Percentiles rank a stretch among this genome's conserved stretches.
These are phyloP conservation scores for Carassius carassius DNA, from an alignment of 2,113 vertebrate species.

Conservation along the genomic window DNA sequence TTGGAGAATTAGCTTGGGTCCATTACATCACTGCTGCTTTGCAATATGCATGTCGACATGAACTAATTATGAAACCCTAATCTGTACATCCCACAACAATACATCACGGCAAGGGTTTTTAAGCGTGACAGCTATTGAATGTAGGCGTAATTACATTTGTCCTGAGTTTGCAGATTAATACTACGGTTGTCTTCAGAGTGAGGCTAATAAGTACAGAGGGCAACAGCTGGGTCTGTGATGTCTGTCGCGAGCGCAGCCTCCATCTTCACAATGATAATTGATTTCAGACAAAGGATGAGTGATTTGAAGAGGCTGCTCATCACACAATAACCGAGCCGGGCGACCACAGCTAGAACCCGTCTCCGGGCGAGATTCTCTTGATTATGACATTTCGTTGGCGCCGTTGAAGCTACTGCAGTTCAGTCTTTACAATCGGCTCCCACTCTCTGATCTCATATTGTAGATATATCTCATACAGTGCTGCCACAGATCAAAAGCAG, in stretches of 20 bases:
- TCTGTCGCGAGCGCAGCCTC: slow-evolving; percentile 23
- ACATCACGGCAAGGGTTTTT: slow-evolving; percentile 45
- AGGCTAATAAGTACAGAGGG: slow-evolving; percentile 38
- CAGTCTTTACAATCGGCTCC: slow-evolving; percentile 17
- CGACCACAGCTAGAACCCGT: slow-evolving; percentile 8
- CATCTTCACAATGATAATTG: slow-evolving; percentile 45
- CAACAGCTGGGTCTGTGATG: slow-evolving; percentile 50
- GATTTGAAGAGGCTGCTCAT: slow-evolving; percentile 43
- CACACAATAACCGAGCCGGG: not conserved
- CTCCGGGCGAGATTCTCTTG: not conserved
- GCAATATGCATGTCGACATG: slow-evolving; percentile 23
- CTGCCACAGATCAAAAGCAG: slow-evolving; percentile 54
- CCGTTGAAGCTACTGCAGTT: slow-evolving; percentile 9
- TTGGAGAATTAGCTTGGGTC: slow-evolving; percentile 39
- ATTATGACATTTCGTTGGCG: slow-evolving; percentile 42
- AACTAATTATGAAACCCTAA: slow-evolving; percentile 50
- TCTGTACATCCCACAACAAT: slow-evolving; percentile 50
- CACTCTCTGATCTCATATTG: slow-evolving; percentile 40
- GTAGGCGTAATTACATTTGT: slow-evolving; percentile 56
- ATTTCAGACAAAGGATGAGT: slow-evolving; percentile 53
- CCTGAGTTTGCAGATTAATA: slow-evolving; percentile 36
- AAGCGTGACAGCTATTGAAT: slow-evolving; percentile 48
- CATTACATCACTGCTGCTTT: slow-evolving; percentile 49
- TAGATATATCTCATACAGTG: slow-evolving; percentile 46
- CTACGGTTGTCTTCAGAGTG: slow-evolving; percentile 42